These are phyloP conservation scores for Euproctis similis DNA, from an alignment of 2,888 invertebrate genomes.

Conservation along the genomic window DNA sequence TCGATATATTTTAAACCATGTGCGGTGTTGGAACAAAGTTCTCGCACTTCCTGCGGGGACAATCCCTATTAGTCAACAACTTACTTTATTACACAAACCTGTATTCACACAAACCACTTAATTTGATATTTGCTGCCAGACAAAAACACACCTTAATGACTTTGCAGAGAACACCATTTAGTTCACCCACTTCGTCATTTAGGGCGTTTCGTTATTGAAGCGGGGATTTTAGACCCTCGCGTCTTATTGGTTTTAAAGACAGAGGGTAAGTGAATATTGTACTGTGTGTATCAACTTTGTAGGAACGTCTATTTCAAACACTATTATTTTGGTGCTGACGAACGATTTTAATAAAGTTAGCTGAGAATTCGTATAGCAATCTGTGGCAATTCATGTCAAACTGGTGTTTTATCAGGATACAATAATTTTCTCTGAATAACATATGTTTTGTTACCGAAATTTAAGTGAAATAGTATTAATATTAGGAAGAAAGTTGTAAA, in stretches of 20 bases:
- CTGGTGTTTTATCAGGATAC: too few species aligned
- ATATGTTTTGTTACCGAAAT: too few species aligned
- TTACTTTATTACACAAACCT: constrained; percentile 42
- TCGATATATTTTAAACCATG: constrained; percentile 24
- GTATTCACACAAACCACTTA: constrained; percentile 42
- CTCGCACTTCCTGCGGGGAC: constrained; percentile 32
- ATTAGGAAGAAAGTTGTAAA: too few species aligned
- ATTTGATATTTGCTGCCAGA: constrained; percentile 23
- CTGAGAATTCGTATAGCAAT: too few species aligned
- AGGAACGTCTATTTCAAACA: constrained; percentile 30
- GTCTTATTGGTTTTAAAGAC: constrained; percentile 68
- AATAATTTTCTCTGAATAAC: too few species aligned
- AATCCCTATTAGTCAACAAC: constrained; percentile 29
- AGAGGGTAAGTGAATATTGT: constrained; percentile 56
- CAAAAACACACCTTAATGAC: constrained; percentile 14
- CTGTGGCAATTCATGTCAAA: too few species aligned
- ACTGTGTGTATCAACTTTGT: constrained; percentile 52
- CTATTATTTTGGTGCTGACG: too few species aligned
- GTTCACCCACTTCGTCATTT: constrained; percentile 24
- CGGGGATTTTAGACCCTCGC: constrained; percentile 52
- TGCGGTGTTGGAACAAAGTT: constrained; percentile 21
- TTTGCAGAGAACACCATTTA: constrained; percentile 24
- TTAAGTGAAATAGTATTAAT: too few species aligned
- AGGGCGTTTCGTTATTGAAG: constrained; percentile 50
- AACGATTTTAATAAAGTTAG: too few species aligned